Base-by-base conservation (phyloP, 2,888 invertebrate species). In the Phaedon cochleariae region DNA sequence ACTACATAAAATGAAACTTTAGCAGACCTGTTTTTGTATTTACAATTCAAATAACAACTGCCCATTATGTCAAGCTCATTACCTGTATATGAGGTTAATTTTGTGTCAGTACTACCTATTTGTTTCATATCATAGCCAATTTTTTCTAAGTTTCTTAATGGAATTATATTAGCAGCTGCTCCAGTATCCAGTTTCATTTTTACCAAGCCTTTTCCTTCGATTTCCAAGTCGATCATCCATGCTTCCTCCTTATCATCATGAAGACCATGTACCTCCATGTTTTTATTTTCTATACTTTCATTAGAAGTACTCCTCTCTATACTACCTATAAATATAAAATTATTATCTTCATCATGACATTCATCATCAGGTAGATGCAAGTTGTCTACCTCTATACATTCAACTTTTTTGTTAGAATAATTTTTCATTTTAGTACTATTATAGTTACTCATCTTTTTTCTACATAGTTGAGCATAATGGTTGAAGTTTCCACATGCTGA, bases 401-500 rank as follows among this genome's bases (percentile, higher is more conserved):
- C 26, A 26, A 26, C 6, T 5, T 26, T 26, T 26, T 26, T 6
- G 3, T 3, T 26, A 5, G 26, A 6, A 26, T 26, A 3, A 26
- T 26, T 26, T 26, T 26, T 6, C 6, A 26, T 6, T 26, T 5
- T 6, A 6, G 3, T 3, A 3, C 3, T 6, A 26, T 26, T 26
- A 26, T 3, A 3, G 4, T 26, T 3, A 6, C 6, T 26, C 26
- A 3, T 26, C 6, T 26, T 6, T 26, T 5, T 26, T 26, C 26
- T 6, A 17, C 52, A 52, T 17, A 52, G 26, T 29, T 10, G 17
- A 9, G 57, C 61, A 51, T 59, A 65, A 49, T 68, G 68, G 48
- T 68, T 62, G 1, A 22, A 7, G 34, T 31, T 57, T 34, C 62
- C 64, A 66, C 66, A 69, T 12, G 34, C 37, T 9, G 10, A 45